Evolutionary conservation across 2,113 vertebrate genomes (phyloP).

Genomic region (Zosterops lateralis): DNA sequence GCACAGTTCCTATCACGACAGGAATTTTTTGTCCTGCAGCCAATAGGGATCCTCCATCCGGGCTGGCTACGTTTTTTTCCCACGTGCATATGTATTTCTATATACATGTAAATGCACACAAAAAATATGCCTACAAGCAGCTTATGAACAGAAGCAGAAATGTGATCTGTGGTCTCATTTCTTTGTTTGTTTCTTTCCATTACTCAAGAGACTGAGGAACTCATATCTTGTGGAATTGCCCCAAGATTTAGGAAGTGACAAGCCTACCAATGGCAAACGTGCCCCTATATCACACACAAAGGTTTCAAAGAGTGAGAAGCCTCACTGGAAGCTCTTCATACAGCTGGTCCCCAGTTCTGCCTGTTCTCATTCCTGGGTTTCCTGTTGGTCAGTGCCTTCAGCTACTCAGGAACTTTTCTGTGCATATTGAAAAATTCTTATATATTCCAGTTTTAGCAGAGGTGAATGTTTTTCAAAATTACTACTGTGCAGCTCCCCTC

Average conservation of each 20-base stretch:
- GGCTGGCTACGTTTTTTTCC: background rate
- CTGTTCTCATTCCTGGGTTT: background rate
- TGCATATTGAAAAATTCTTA: background rate
- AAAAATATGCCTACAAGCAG: background rate
- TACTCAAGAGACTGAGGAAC: background rate
- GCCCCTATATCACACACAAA: background rate
- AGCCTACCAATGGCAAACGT: fast-evolving
- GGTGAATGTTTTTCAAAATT: background rate
- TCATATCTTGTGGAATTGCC: fast-evolving
- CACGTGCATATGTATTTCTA: background rate
- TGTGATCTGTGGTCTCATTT: background rate
- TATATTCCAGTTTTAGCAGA: background rate
- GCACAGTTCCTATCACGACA: background rate
- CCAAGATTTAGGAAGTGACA: background rate
- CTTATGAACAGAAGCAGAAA: background rate
- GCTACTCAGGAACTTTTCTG: background rate
- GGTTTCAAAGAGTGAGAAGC: background rate
- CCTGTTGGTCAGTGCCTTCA: background rate
- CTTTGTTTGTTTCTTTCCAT: background rate
- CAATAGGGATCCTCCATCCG: fast-evolving
- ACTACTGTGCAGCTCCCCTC: background rate
- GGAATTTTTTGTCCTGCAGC: background rate
- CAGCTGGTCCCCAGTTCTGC: background rate
- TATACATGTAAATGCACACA: background rate
- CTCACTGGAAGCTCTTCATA: background rate